Conservation (phyloP, 2,888 invertebrate species). For the Allophyes oxyacanthae region DNA sequence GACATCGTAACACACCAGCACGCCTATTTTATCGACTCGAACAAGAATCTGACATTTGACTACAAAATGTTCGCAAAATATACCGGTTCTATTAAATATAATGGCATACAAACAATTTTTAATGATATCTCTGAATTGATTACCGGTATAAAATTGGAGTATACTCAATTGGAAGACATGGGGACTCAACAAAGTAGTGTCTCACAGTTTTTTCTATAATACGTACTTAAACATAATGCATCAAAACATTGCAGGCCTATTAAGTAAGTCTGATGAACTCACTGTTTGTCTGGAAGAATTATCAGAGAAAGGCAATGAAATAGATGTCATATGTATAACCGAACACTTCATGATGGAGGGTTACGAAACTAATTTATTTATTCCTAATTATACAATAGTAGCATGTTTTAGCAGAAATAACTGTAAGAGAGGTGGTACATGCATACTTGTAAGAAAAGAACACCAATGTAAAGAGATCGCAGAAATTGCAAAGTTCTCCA, state of each 20-base stretch:
- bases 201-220: conserved; percentile 7
- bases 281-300: conserved; percentile 9
- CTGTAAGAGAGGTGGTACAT: conserved; percentile 12
- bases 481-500: neutral
- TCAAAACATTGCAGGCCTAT: too few species aligned
- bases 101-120: conserved; percentile 7
- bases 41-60: conserved; percentile 4
- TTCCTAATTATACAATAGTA: conserved; percentile 9
- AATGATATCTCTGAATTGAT: conserved; percentile 1
- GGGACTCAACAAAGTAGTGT: neutral
- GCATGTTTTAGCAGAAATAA: conserved; percentile 3
- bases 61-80: neutral
- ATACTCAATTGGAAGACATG: neutral
- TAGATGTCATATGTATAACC: conserved; percentile 6
- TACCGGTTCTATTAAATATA: conserved; percentile 1
- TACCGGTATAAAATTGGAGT: neutral
- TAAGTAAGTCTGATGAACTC: conserved; percentile 6
- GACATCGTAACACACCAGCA: conserved; percentile 3
- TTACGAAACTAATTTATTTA: neutral
- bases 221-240: conserved; percentile 7
- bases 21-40: conserved; percentile 4
- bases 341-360: conserved; percentile 11
- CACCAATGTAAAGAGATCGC: conserved; percentile 5
- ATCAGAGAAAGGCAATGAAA: neutral
- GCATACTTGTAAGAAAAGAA: conserved; percentile 6